These are phyloP conservation scores for Kryphioiulus occultus DNA, from an alignment of 2,888 invertebrate genomes.

Conservation along the genomic window DNA sequence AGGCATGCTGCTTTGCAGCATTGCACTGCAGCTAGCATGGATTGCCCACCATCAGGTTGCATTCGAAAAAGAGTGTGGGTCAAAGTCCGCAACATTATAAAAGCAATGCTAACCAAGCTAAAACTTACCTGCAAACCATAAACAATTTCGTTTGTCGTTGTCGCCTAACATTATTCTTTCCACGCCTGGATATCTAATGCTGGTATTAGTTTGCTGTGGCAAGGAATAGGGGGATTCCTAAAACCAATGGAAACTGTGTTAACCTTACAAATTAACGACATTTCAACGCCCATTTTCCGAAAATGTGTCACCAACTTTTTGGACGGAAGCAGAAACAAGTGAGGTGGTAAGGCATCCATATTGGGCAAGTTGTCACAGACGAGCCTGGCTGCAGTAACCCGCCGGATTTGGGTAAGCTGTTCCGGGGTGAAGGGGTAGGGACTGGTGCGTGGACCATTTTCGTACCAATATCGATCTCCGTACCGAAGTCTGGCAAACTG, in stretches of 20 bases:
- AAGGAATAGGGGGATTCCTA: slow-evolving; percentile 35
- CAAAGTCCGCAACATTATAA: too few relatives aligned
- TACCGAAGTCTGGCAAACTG: slow-evolving; percentile 58
- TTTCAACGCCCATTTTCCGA: background rate
- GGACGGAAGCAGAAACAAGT: background rate
- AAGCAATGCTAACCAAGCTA: too few relatives aligned
- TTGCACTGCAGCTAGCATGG: too few relatives aligned
- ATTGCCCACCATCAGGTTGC: too few relatives aligned
- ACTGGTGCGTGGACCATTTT: slow-evolving; percentile 55
- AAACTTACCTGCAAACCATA: too few relatives aligned
- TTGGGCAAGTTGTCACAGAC: slow-evolving; percentile 46
- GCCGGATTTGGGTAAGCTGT: slow-evolving; percentile 41
- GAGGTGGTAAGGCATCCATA: background rate
- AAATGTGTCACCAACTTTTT: background rate
- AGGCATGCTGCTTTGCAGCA: too few relatives aligned
- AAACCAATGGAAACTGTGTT: background rate
- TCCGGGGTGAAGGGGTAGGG: slow-evolving; percentile 54
- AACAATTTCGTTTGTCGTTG: too few relatives aligned
- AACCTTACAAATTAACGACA: background rate
- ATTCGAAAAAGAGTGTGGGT: too few relatives aligned
- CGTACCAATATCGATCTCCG: slow-evolving; percentile 62
- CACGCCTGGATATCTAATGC: slow-evolving; percentile 8
- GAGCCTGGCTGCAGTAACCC: slow-evolving; percentile 39
- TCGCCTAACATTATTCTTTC: too few relatives aligned
- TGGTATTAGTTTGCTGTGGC: background rate